phyloP scores from a whole-genome alignment of 2,888 invertebrate genomes.

The Epistrophe grossulariae region DNA sequence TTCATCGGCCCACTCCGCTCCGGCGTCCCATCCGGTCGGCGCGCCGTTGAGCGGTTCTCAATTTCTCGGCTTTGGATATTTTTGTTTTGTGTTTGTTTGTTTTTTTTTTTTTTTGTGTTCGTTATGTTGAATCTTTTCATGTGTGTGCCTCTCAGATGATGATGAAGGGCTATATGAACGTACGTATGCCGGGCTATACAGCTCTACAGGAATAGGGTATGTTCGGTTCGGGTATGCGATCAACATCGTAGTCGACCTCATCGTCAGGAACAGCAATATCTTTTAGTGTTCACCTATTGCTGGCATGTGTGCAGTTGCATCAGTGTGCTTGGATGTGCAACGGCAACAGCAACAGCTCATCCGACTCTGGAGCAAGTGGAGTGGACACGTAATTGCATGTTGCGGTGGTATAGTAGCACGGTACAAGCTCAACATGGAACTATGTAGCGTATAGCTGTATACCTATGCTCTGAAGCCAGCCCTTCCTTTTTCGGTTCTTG shows the following conservation, averaged over 20 bases:
- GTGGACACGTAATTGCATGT: constrained; percentile 75
- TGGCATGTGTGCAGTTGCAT: constrained; percentile 4
- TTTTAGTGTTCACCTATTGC: constrained; percentile 58
- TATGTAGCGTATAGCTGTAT: constrained; percentile 24
- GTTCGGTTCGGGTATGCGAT: constrained; percentile 51
- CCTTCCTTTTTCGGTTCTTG: constrained; percentile 53
- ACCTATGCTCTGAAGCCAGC: constrained; percentile 40
- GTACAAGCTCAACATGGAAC: constrained; percentile 47
- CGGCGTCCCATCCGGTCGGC: constrained; percentile 4
- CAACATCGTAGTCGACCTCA: constrained; percentile 49
- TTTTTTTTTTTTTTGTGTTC: background rate
- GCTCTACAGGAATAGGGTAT: constrained; percentile 53
- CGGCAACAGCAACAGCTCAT: constrained; percentile 60
- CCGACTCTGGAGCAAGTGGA: constrained; percentile 67
- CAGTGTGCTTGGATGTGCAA: constrained; percentile 18
- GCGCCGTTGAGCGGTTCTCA: constrained; percentile 45
- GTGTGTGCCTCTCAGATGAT: constrained; percentile 58
- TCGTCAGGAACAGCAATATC: constrained; percentile 67
- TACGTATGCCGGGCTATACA: background rate
- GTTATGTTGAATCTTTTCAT: constrained; percentile 50
- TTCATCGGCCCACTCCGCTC: constrained; percentile 24
- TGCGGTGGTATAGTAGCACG: constrained; percentile 58
- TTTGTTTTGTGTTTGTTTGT: constrained; percentile 5
- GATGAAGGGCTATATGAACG: constrained; percentile 53
- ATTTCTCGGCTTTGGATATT: constrained; percentile 53